Base-by-base conservation (phyloP, 2,113 vertebrate species). In the Odocoileus hemionus region DNA sequence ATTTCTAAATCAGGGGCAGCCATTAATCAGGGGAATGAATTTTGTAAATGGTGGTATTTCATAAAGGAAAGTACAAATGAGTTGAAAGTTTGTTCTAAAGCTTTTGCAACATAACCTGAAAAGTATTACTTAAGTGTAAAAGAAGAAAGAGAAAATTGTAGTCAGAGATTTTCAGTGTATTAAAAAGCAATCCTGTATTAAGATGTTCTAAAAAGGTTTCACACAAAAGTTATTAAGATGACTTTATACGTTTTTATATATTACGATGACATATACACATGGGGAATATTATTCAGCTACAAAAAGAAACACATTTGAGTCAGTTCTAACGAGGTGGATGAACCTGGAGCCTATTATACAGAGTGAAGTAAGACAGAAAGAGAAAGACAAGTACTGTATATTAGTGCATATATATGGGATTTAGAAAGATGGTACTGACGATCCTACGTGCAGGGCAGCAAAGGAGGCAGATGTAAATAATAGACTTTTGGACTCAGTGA, bases 121-220 rank as follows among this genome's bases (percentile, higher is more conserved):
- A 96, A 43, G 6, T 21, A 64, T 74, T 76, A 45, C 25, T 23
- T 16, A 90, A 60, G 0, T 55, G 1, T 86, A 87, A 93, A 79
- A 5, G 80, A 30, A 86, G 14, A 78, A 76, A 60, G 9, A 78
- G 64, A 64, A 84, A 74, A 89, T 21, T 61, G 3, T 57, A 55
- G 25, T 85, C 60, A 91, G n/a, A 36, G 8, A 89, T 91, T 79
- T 86, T 89, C 28, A 39, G 43, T 67, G 16, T 93, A 74, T 57
- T 93, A n/a, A 70, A 87, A 67, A 64, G 85, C 1, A 74, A 61
- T 94, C 70, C 19, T 87, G 4, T 87, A 74, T 84, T 78, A 92
- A 61, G 82, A 55, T 96, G 70, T 93, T 95, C 96, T 80, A 94
- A 93, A 95, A 52, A 89, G 33, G 13, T 76, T 94, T 78, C 26